These are phyloP conservation scores for Agrochola lota DNA, from an alignment of 2,888 invertebrate genomes.

Conservation along the genomic window DNA sequence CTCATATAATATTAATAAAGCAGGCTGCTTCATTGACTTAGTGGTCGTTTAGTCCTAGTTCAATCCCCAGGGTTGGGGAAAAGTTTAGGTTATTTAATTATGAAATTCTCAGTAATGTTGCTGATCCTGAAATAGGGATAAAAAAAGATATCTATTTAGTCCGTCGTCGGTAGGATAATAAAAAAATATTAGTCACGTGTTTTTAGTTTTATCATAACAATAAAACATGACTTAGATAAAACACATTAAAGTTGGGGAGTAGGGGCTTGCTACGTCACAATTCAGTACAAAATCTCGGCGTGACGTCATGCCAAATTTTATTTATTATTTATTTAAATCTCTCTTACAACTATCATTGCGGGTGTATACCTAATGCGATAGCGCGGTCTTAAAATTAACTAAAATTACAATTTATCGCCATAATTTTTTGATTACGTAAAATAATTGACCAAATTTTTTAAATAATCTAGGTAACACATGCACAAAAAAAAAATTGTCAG, in stretches of 20 bases:
- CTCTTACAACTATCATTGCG: too few relatives aligned
- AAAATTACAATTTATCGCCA: neutral
- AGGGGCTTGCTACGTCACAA: neutral
- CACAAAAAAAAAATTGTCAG: too few relatives aligned
- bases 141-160: too few relatives aligned
- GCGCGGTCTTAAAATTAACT: too few relatives aligned
- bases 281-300: neutral
- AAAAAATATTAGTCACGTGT: too few relatives aligned
- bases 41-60: neutral
- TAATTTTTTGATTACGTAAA: neutral
- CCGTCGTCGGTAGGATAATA: too few relatives aligned
- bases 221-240: neutral
- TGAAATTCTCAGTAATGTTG: neutral
- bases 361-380: too few relatives aligned
- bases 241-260: neutral
- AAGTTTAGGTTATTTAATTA: neutral
- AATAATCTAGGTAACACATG: neutral
- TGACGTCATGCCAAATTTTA: neutral
- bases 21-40: neutral
- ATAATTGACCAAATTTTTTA: neutral
- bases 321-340: too few relatives aligned
- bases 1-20: neutral
- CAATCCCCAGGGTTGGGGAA: neutral
- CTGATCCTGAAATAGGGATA: neutral
- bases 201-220: neutral